A percentile compares a stretch with the other conserved stretches of the same genome.
Evolutionary conservation across 2,113 vertebrate species (phyloP).

Genomic region (Chamaea fasciata): DNA sequence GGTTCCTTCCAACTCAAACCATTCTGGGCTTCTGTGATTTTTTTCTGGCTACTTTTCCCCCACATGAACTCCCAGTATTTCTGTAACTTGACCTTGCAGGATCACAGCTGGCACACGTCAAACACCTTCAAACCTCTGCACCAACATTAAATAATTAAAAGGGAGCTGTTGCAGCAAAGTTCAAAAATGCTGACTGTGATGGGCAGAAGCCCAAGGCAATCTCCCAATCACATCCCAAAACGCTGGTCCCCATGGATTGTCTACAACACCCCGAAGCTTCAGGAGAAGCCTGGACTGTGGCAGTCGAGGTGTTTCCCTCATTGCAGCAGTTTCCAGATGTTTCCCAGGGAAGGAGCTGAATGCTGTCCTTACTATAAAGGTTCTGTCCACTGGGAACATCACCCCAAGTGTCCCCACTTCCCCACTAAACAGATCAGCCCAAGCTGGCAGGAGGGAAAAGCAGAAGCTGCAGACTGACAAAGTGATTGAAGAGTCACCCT

Average conservation of each 20-base stretch:
- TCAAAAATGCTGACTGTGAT: fast-evolving
- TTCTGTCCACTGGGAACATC: not conserved
- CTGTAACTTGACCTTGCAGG: not conserved
- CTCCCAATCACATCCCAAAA: not conserved
- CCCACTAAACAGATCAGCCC: not conserved
- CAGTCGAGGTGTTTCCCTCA: fast-evolving
- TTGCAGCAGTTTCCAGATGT: not conserved
- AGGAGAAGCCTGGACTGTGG: fast-evolving
- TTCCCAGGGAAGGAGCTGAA: not conserved
- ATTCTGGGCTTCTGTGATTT: not conserved
- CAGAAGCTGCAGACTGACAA: not conserved
- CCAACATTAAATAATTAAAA: not conserved
- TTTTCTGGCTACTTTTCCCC: not conserved
- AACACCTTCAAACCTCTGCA: not conserved
- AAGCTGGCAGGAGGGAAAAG: not conserved
- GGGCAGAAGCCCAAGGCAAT: not conserved
- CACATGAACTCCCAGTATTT: not conserved
- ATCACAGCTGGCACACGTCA: not conserved
- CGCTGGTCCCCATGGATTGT: not conserved
- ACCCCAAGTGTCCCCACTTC: not conserved
- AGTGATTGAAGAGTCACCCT: not conserved
- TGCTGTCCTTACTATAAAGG: fast-evolving
- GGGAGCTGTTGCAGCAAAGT: not conserved
- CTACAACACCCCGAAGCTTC: not conserved
- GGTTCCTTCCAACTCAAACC: not conserved